Evolutionary conservation across 2,797 vertebrate species (phyloP).

Genomic region (Epinephelus coioides): DNA sequence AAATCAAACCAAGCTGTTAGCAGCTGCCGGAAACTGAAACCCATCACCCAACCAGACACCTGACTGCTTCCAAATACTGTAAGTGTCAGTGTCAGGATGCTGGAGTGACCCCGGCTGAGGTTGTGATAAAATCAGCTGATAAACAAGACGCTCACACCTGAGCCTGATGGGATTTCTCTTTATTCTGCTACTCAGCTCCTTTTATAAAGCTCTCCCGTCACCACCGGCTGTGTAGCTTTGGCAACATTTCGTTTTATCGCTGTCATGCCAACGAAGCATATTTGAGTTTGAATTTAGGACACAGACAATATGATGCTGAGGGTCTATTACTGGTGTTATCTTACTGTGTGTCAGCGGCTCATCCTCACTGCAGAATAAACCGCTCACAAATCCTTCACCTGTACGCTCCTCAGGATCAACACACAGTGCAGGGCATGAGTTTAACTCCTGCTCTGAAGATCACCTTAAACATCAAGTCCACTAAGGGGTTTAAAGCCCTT

Average conservation of each 20-base stretch:
- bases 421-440: neutral
- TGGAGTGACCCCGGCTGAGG: neutral
- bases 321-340: neutral
- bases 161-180: neutral
- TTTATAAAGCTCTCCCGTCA: neutral
- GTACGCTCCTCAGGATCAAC: too few species aligned
- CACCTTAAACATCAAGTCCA: too few species aligned
- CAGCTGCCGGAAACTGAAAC: neutral
- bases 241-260: neutral
- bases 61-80: too few species aligned
- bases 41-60: too few species aligned
- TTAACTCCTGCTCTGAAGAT: neutral
- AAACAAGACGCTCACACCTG: constrained; percentile 12
- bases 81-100: too few species aligned
- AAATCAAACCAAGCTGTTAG: neutral
- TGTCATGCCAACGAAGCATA: neutral
- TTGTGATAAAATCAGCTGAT: neutral
- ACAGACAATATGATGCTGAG: neutral
- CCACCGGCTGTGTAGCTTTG: neutral
- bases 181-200: neutral
- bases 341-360: constrained; percentile 9
- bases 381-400: neutral
- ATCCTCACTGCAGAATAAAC: neutral
- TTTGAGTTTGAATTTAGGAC: constrained; percentile 8
- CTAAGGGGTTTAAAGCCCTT: too few species aligned